Percentiles rank a stretch among this genome's conserved stretches.
These are phyloP conservation scores for Tylochromis polylepis DNA, from an alignment of 2,113 vertebrate genomes.

Conservation along the genomic window DNA sequence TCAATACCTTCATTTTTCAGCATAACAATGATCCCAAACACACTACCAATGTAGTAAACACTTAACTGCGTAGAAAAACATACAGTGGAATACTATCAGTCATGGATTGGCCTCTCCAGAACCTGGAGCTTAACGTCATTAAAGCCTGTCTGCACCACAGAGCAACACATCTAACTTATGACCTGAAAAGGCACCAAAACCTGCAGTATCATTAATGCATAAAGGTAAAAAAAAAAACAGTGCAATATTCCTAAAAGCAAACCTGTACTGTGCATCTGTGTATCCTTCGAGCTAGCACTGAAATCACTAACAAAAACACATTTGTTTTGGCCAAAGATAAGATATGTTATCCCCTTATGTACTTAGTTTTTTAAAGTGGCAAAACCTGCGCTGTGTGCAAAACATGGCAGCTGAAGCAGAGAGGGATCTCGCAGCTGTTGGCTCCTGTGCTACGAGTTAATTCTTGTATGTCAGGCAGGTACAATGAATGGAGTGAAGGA, in stretches of 20 bases:
- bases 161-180: not conserved
- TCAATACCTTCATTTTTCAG: not conserved
- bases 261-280: not conserved
- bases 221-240: not conserved
- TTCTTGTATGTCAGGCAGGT: not conserved
- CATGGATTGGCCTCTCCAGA: not conserved
- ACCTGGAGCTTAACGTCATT: not conserved
- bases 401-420: not conserved
- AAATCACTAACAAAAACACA: not conserved
- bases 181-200: not conserved
- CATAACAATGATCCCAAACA: not conserved
- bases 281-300: not conserved
- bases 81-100: not conserved
- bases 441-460: not conserved
- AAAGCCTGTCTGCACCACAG: too few species aligned
- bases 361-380: not conserved
- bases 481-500: not conserved
- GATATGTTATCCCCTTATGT: not conserved
- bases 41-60: not conserved
- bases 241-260: not conserved
- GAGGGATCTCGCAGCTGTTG: too few species aligned
- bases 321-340: not conserved
- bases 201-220: not conserved
- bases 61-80: not conserved
- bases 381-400: not conserved